These are phyloP conservation scores for Acanthosoma haemorrhoidale DNA, from an alignment of 2,888 invertebrate genomes.

Conservation along the genomic window DNA sequence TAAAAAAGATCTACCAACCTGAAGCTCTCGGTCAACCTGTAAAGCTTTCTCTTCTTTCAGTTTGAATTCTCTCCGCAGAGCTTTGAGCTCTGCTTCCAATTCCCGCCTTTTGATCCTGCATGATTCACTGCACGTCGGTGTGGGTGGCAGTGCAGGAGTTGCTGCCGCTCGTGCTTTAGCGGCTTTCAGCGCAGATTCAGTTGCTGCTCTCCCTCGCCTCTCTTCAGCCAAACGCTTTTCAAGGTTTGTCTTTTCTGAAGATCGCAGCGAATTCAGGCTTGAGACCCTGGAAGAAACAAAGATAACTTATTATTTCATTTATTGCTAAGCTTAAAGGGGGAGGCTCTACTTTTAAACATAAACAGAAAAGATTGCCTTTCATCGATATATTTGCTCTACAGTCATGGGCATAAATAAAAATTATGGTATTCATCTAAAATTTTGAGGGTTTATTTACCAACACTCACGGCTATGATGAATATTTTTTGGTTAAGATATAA, in stretches of 20 bases:
- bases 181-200: conserved; percentile 66
- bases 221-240: conserved; percentile 79
- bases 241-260: conserved; percentile 67
- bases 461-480: too few relatives aligned
- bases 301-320: neutral
- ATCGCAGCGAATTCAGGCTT: conserved; percentile 64
- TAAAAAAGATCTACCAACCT: conserved; percentile 43
- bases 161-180: conserved; percentile 46
- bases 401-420: too few relatives aligned
- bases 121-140: conserved; percentile 54
- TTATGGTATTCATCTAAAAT: too few relatives aligned
- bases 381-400: too few relatives aligned
- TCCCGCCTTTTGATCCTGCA: conserved; percentile 59
- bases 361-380: too few relatives aligned
- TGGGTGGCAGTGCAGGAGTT: conserved; percentile 26
- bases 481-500: too few relatives aligned
- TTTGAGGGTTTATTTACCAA: too few relatives aligned
- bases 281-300: conserved; percentile 67
- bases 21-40: conserved; percentile 55
- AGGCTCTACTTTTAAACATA: too few relatives aligned
- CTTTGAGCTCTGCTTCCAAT: conserved; percentile 62
- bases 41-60: conserved; percentile 58
- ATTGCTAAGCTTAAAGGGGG: neutral
- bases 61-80: conserved; percentile 58
- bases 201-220: conserved; percentile 65